A percentile compares a stretch with the other conserved stretches of the same genome.
phyloP scores from a whole-genome alignment of 2,888 invertebrate genomes.

The Netelia melanura region DNA sequence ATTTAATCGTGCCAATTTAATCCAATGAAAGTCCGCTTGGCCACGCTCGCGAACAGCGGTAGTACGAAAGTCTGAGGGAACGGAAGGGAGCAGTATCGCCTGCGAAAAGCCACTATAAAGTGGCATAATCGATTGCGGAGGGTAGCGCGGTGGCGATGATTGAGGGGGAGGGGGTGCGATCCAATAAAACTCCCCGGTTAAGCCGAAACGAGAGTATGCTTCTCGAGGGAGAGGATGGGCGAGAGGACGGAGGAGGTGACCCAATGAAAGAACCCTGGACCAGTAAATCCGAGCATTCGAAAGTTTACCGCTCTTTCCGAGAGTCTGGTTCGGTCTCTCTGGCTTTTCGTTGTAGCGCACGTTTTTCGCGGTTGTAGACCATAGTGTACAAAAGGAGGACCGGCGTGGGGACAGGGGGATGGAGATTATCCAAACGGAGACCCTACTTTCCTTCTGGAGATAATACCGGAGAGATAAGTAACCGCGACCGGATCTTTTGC shows the following conservation, averaged over 20 bases:
- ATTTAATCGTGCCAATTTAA: constrained; percentile 25
- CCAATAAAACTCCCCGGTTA: constrained; percentile 62
- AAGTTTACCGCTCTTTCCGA: constrained; percentile 45
- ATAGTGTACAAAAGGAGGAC: constrained; percentile 11
- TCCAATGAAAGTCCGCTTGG: constrained; percentile 29
- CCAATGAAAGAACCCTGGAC: constrained; percentile 65
- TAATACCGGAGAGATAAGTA: constrained; percentile 42
- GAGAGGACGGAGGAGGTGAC: constrained; percentile 30
- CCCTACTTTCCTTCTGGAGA: constrained; percentile 25
- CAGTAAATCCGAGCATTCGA: constrained; percentile 64
- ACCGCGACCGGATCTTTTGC: neutral
- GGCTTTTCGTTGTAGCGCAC: constrained; percentile 42
- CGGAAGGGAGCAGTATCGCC: constrained; percentile 22
- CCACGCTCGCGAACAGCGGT: constrained; percentile 1
- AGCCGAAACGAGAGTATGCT: constrained; percentile 56
- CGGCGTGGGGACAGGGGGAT: neutral
- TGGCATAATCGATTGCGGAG: constrained; percentile 64
- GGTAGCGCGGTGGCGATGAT: neutral
- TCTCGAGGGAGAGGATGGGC: neutral
- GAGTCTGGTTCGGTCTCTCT: neutral
- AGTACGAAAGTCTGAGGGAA: neutral
- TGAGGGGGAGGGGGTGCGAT: constrained; percentile 4
- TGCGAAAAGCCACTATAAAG: constrained; percentile 57
- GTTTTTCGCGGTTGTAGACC: constrained; percentile 40
- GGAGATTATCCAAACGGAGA: constrained; percentile 22